Evolutionary conservation across 2,888 invertebrate species (phyloP).

Genomic region (Gymnoscelis rufifasciata): DNA sequence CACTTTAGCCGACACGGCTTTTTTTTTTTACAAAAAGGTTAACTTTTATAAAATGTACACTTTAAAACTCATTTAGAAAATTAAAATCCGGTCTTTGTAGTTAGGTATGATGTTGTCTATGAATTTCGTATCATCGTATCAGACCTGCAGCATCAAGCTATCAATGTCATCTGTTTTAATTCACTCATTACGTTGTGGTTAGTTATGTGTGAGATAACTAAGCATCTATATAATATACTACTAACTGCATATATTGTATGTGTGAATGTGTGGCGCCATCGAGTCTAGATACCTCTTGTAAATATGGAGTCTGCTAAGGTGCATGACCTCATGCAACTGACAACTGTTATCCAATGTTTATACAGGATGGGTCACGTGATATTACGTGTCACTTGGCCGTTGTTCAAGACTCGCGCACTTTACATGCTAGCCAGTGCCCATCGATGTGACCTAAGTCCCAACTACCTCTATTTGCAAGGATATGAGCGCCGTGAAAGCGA

Average conservation of each 20-base stretch:
- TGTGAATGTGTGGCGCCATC: conserved; percentile 55
- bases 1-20: no score
- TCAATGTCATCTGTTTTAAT: conserved; percentile 19
- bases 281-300: conserved; percentile 54
- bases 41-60: no score
- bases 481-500: conserved; percentile 47
- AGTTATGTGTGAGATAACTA: conserved; percentile 37
- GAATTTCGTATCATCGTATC: no score
- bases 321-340: conserved; percentile 57
- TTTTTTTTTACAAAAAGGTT: no score
- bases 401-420: conserved; percentile 58
- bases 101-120: no score
- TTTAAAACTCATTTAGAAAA: no score
- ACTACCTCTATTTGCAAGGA: conserved; percentile 41
- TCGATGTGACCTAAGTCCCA: conserved; percentile 48
- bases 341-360: conserved; percentile 62
- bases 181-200: conserved; percentile 20
- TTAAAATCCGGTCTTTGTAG: no score
- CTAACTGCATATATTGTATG: conserved; percentile 53
- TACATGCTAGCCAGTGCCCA: conserved; percentile 56
- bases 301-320: conserved; percentile 54
- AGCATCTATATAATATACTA: conserved; percentile 50
- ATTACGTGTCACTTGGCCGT: conserved; percentile 63
- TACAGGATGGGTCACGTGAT: conserved; percentile 55
- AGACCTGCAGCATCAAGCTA: no score